Base-by-base conservation (phyloP, 2,113 vertebrate genomes). In the Coryphaenoides rupestris region DNA sequence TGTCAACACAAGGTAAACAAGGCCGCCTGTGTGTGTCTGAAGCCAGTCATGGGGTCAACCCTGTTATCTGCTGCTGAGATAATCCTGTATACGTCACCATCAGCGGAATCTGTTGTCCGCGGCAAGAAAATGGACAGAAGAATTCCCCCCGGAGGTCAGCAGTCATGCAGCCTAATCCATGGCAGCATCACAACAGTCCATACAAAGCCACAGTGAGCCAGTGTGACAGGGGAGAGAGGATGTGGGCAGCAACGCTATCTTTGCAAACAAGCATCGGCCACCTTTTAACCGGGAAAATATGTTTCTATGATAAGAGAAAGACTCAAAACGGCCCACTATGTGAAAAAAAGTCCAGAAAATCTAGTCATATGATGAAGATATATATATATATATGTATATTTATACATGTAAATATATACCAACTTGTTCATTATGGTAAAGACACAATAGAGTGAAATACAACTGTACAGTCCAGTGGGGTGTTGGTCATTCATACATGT, bases 11-110 rank as follows among this genome's bases (percentile, higher is more conserved):
- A 65, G 70, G 71, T 53, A 56, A 65, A 82, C 57, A 75, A 63
- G 45, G 5, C 33, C 16, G 58, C 54, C 17, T 83, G 49, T 65
- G 60, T 73, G 59, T 75, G 45, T 17, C 13, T 46, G 33, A 40
- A 40, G 16, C 19, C 52, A 58, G 73, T 83, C 78, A 84, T 56
- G 70, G 68, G 78, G 74, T n/a, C 70, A 59, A 40, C 72, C 68
- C 28, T 21, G 52, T 45, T 24, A 16, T 56, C 65, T 54, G 33
- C 33, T 40, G 33, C 33, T 12, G 33, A 10, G 33, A 40, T n/a
- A 19, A 49, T 7, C 22, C 33, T 2, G 9, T 7, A 23, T 63
- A 54, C 9, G 17, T 60, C 60, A 40, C 19, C 65, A 75, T 52
- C 68, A 78, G 69, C 63, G 60, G 5, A 17, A 50, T 50, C 47